A percentile compares a stretch with the other conserved stretches of the same genome.
These are phyloP conservation scores for Clarias gariepinus DNA, from an alignment of 2,113 vertebrate genomes.

Conservation along the genomic window DNA sequence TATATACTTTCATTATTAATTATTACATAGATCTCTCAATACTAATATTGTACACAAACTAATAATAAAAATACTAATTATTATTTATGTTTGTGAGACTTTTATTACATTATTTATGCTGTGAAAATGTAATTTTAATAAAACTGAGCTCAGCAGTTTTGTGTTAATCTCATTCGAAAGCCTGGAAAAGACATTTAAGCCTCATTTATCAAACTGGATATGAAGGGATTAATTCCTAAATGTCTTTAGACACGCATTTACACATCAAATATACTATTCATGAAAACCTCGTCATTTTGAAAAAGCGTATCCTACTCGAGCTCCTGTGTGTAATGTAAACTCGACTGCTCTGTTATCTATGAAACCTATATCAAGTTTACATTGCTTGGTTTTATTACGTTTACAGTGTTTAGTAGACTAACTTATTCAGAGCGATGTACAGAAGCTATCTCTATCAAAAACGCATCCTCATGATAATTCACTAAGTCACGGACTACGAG, in stretches of 20 bases:
- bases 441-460: neutral
- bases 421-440: neutral
- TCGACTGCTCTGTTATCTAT: neutral
- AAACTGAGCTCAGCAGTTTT: neutral
- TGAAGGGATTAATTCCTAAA: neutral
- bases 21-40: neutral
- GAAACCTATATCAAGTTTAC: neutral
- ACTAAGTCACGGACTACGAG: neutral
- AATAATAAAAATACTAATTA: neutral
- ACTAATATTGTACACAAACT: neutral
- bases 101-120: neutral
- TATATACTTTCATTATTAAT: neutral
- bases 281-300: neutral
- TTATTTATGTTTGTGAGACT: neutral
- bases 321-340: too few relatives aligned
- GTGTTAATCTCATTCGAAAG: neutral
- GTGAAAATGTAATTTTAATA: neutral
- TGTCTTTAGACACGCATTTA: neutral
- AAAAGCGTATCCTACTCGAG: too few relatives aligned
- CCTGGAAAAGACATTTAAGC: neutral
- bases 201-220: neutral
- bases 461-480: neutral
- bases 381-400: neutral
- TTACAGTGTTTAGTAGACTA: neutral
- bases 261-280: neutral